These are phyloP conservation scores for Allygus modestus DNA, from an alignment of 2,888 invertebrate genomes.

Conservation along the genomic window DNA sequence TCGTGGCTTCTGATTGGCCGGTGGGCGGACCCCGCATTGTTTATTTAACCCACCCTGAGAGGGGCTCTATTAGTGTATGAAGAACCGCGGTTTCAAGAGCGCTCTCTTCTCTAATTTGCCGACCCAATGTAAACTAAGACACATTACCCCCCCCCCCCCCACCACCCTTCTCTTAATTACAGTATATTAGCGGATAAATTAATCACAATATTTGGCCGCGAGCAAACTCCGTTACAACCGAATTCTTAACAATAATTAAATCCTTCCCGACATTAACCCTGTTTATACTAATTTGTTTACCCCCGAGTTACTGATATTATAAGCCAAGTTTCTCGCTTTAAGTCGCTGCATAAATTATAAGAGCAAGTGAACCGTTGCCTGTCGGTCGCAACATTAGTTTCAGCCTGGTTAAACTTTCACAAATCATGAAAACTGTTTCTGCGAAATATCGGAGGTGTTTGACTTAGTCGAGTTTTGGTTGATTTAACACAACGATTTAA, in stretches of 20 bases:
- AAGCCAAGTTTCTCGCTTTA: conserved; percentile 41
- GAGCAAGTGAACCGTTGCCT: conserved; percentile 21
- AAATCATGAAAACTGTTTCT: conserved; percentile 1
- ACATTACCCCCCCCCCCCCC: conserved; percentile 48
- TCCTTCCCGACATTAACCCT: conserved; percentile 59
- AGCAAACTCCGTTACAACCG: conserved; percentile 22
- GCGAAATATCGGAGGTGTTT: not conserved
- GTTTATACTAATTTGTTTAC: conserved; percentile 48
- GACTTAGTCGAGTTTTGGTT: not conserved
- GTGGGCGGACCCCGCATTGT: conserved; percentile 65
- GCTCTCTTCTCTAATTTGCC: conserved; percentile 59
- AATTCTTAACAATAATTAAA: conserved; percentile 59
- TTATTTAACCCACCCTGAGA: conserved; percentile 59
- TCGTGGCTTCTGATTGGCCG: conserved; percentile 60
- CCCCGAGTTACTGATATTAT: conserved; percentile 49
- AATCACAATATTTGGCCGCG: conserved; percentile 49
- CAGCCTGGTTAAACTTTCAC: conserved; percentile 20
- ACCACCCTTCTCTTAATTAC: conserved; percentile 45
- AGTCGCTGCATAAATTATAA: conserved; percentile 51
- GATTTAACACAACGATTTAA: not conserved
- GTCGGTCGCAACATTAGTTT: not conserved
- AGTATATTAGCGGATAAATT: conserved; percentile 58
- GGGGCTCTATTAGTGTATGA: conserved; percentile 62
- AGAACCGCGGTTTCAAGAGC: conserved; percentile 56
- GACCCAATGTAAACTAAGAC: conserved; percentile 59